Base-by-base conservation (phyloP, 2,113 vertebrate species). In the Oplegnathus fasciatus region DNA sequence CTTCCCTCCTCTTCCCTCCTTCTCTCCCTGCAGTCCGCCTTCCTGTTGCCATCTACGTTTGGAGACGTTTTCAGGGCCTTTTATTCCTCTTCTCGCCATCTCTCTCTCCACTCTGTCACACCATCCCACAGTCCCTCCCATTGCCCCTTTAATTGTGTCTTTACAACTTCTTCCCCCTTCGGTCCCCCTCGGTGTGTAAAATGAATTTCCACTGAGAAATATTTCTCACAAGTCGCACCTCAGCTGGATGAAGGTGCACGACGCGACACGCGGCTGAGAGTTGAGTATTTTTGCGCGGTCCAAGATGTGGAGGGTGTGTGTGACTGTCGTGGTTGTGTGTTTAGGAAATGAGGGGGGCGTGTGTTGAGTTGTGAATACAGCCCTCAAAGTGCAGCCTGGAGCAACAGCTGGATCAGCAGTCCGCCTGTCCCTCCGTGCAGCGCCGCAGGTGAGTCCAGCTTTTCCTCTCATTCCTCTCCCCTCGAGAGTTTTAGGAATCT, bases 91-190 rank as follows among this genome's bases (percentile, higher is more conserved):
- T 34, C 71, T 86, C 68, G 60, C 69, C 85, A 14, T 87, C 73
- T 72, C 86, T 86, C 86, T 92, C 90, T 90, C 87, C 89, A 82
- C 84, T 83, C 75, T 83, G 88, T 92, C 87, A 86, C 91, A 80
- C 90, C 92, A 92, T 90, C 74, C 81, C 72, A 1, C 78, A 17
- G 87, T 46, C 87, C 90, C 89, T 94, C 91, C 90, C 90, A 85
- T 85, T 15, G 37, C 18, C 70, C 28, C 71, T 82, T 40, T 64
- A 40, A 37, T 54, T 54, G 46, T 70, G 18, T 71, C 68, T 54
- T 68, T 68, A 42, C 67, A 78, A 46, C 74, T 20, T 6, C 18
- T 20, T 37, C 32, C 62, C 17, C 83, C 73, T 28, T 34, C 30
- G 11, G 9, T n/a, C 34, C 37, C 54, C 17, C 73, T 76, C 50